Evolutionary conservation across 2,888 invertebrate genomes (phyloP).

Genomic region (Torymus auratus): DNA sequence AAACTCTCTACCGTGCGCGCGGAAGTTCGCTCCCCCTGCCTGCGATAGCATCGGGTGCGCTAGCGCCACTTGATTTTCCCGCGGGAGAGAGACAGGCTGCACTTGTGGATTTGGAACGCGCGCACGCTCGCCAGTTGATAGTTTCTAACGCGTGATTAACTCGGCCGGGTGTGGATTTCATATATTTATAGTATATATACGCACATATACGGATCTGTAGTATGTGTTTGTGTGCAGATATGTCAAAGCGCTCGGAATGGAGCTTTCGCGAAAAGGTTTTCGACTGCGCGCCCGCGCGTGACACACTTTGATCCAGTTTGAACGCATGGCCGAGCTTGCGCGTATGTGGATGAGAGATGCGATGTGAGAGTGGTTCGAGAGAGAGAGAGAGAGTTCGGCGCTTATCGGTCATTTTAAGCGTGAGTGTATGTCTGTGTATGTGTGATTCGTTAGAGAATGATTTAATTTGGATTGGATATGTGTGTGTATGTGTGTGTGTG

Average conservation of each 20-base stretch:
- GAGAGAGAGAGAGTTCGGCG: no score
- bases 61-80: neutral
- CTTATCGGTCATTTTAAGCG: no score
- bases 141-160: neutral
- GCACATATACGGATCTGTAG: neutral
- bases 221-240: neutral
- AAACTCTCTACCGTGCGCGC: neutral
- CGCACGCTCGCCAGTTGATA: neutral
- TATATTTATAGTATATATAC: neutral
- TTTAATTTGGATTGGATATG: no score
- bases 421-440: no score
- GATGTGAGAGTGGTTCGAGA: no score
- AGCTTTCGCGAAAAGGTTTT: constrained; percentile 9
- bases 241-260: neutral
- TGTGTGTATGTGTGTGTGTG: no score
- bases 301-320: constrained; percentile 9
- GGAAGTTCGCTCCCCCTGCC: neutral
- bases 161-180: neutral
- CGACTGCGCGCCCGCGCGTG: neutral
- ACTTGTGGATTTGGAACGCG: neutral
- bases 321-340: no score
- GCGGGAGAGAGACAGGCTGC: neutral
- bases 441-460: no score
- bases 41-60: no score
- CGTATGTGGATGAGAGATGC: no score